These are phyloP conservation scores for Otus sunia DNA, from an alignment of 2,113 vertebrate genomes.

Conservation along the genomic window DNA sequence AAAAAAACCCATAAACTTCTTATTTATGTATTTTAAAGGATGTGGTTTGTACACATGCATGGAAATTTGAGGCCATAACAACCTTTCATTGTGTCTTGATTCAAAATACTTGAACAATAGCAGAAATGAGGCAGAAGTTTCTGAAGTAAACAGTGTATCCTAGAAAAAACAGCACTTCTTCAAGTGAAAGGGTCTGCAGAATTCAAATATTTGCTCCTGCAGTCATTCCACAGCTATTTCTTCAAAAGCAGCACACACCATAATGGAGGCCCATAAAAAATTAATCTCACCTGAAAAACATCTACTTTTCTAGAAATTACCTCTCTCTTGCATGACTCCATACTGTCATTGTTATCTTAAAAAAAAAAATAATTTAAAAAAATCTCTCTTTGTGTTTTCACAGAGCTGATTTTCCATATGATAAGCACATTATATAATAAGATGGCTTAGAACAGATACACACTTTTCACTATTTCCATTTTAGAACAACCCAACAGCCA, in stretches of 20 bases:
- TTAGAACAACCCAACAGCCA: not conserved
- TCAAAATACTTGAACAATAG: not conserved
- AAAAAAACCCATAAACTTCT: not conserved
- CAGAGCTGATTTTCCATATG: not conserved
- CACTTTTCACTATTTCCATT: not conserved
- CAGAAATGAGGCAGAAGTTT: not conserved
- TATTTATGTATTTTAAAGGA: not conserved
- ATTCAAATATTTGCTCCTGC: not conserved
- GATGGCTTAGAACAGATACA: not conserved
- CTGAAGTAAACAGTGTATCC: not conserved
- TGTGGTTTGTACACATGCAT: not conserved
- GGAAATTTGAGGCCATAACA: not conserved
- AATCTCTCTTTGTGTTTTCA: not conserved
- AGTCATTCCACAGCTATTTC: not conserved
- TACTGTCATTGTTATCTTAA: not conserved
- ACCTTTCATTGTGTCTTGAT: not conserved
- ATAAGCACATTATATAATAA: not conserved
- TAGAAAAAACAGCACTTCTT: not conserved
- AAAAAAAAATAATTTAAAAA: not conserved
- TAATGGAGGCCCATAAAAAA: constrained; percentile 13
- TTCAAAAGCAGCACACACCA: not conserved
- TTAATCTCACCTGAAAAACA: not conserved
- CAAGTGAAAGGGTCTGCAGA: not conserved
- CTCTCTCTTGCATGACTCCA: not conserved
- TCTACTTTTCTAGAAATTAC: not conserved